phyloP scores from a whole-genome alignment of 2,888 invertebrate genomes.

The Phalera bucephala region DNA sequence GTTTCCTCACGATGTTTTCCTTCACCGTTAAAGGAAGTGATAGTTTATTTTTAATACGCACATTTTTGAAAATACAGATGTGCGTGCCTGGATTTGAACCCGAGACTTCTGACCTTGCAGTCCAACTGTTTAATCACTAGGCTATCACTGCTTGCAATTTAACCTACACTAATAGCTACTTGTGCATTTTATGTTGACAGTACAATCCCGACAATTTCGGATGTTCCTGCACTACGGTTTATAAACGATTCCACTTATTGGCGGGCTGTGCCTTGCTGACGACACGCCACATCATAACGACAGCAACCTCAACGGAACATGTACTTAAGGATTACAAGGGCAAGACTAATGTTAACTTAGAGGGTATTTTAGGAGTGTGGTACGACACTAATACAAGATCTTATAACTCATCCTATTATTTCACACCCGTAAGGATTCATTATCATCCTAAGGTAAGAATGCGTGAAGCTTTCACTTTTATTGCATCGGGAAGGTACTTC shows the following conservation, averaged over 20 bases:
- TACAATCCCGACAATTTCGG: neutral
- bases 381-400: neutral
- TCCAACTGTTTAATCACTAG: no score
- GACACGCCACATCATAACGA: neutral
- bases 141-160: no score
- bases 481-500: neutral
- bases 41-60: no score
- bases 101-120: no score
- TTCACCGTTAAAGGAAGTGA: no score
- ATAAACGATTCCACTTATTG: neutral
- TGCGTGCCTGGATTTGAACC: no score
- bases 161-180: neutral
- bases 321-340: neutral
- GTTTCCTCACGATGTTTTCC: no score
- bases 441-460: conserved; percentile 1
- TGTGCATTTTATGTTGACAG: neutral
- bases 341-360: neutral
- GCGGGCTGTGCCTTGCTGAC: neutral
- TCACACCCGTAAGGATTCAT: neutral
- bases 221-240: neutral
- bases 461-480: neutral
- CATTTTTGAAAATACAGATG: no score
- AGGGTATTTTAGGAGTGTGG: neutral
- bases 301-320: neutral
- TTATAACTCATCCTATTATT: neutral